Evolutionary conservation across 2,113 vertebrate species (phyloP), one percentile per base, ranked within the genome.

Genomic region (Pica pica): DNA sequence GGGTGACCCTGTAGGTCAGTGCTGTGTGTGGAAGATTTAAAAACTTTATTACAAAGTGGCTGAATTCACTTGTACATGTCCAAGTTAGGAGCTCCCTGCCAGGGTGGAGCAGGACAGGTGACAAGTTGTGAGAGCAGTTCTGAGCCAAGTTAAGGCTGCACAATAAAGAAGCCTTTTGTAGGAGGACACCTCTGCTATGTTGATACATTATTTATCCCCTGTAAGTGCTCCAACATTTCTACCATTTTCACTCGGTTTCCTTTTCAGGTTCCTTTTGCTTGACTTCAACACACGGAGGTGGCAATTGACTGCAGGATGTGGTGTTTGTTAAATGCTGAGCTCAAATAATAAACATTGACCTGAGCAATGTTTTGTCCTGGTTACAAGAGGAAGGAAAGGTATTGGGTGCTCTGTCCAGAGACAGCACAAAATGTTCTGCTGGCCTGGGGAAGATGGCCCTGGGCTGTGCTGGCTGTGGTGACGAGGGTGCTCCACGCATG

Each of bases 401-500:
- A 5, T 6, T 13, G 30, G 60, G 20, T 33, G 24, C 65, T 67
- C 18, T 87, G 80, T 39, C 41, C 50, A 39, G 64, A 69, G 69
- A 8, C 9, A 42, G 46, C 41, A 16, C 16, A 10, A 8, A 11
- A 10, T 2, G 28, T n/a, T 59, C 67, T 28, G 61, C 57, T 31
- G 27, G 39, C 39, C 35, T 35, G 70, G 44, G 18, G 14, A 46
- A 27, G 5, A 11, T 10, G 44, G 2, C 60, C 31, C 44, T 60
- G 87, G 44, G 26, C 14, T 22, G 26, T 42, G 16, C 39, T 21
- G 30, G 6, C 41, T 5, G 1, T 28, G 68, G 13, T 7, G 24
- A 5, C 4, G 20, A 7, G 59, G 30, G 7, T 5, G 52, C 12
- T 1, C 67, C 15, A 1, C 1, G 5, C 4, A 7, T 20, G 13